Evolutionary conservation across 2,113 vertebrate species (phyloP).

Genomic region (Nymphicus hollandicus): DNA sequence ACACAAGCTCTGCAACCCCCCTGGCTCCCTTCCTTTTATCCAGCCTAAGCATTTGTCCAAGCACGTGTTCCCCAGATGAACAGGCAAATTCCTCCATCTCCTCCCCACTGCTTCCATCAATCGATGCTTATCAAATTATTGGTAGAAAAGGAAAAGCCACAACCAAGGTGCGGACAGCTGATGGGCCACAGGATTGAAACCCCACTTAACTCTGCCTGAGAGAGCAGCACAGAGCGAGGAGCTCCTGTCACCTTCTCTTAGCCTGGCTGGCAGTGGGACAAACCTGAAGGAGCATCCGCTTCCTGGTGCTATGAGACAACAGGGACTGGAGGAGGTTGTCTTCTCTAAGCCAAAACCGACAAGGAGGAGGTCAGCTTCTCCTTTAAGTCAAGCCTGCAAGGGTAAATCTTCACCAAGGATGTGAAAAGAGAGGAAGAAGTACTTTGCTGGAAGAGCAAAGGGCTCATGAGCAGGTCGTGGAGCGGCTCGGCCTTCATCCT

Average conservation of each 20-base stretch:
- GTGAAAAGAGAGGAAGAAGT: background rate
- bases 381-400: background rate
- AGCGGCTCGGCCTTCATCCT: background rate
- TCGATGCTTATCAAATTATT: background rate
- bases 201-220: background rate
- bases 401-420: background rate
- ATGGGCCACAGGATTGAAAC: background rate
- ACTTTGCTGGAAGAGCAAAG: background rate
- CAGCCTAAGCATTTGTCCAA: background rate
- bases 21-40: background rate
- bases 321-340: background rate
- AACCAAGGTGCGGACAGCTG: fast-evolving
- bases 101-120: background rate
- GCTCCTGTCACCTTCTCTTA: background rate
- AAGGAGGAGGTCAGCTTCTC: background rate
- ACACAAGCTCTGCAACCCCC: background rate
- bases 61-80: background rate
- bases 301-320: background rate
- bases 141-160: background rate
- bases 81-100: background rate
- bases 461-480: fast-evolving
- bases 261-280: background rate
- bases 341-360: background rate
- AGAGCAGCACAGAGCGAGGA: background rate
- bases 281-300: background rate